Conservation (phyloP, 1,140 invertebrate genomes). For the Diabrotica undecimpunctata region DNA sequence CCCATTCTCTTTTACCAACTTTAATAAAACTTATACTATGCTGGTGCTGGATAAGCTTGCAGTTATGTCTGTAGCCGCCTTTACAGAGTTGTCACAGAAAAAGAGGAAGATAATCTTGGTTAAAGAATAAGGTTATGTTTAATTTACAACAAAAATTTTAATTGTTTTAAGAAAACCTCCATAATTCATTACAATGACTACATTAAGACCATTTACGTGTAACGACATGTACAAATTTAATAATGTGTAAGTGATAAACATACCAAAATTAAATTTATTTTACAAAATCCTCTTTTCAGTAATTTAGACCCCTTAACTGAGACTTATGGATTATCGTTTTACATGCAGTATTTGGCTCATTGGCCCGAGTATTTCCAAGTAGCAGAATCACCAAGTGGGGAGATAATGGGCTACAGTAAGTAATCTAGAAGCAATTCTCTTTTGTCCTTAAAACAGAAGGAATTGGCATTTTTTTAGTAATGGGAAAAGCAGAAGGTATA, state of each 20-base stretch:
- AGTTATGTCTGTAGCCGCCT: too few relatives aligned
- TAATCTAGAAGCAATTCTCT: constrained; percentile 33
- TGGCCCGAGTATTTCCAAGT: constrained; percentile 99
- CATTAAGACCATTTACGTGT: constrained; percentile 86
- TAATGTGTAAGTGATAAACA: constrained; percentile 76
- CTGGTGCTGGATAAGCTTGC: too few relatives aligned
- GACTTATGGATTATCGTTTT: constrained; percentile 96
- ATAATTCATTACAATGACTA: constrained; percentile 68
- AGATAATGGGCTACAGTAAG: constrained; percentile 99
- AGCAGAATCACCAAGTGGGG: constrained; percentile 87
- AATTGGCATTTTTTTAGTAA: constrained; percentile 62
- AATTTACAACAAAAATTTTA: too few relatives aligned
- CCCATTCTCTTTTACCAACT: too few relatives aligned
- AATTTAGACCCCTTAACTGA: constrained; percentile 96
- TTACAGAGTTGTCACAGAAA: too few relatives aligned
- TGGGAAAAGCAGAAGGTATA: constrained; percentile 97
- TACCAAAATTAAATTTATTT: constrained; percentile 1
- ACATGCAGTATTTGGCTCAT: constrained; percentile 94
- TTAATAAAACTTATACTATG: too few relatives aligned
- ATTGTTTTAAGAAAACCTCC: too few relatives aligned
- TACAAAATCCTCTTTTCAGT: constrained; percentile 54
- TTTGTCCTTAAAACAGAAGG: not conserved
- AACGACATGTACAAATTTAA: constrained; percentile 95
- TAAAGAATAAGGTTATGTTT: too few relatives aligned
- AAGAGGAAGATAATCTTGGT: too few relatives aligned